A percentile compares a stretch with the other conserved stretches of the same genome.
Evolutionary conservation across 2,113 vertebrate genomes (phyloP).

Genomic region (Phodopus roborovskii): DNA sequence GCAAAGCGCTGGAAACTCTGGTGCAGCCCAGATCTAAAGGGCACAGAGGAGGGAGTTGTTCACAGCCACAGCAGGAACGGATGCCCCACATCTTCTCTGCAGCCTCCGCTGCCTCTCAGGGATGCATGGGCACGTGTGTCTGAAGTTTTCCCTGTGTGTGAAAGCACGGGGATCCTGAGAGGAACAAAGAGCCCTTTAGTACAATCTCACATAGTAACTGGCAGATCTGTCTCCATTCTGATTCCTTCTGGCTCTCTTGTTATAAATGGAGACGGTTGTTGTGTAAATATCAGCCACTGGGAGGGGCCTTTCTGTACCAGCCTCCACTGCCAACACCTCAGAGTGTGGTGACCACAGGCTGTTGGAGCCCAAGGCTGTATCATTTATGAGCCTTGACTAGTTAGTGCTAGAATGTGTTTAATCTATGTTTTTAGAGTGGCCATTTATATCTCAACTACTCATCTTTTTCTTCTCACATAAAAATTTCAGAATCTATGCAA

Average conservation of each 20-base stretch:
- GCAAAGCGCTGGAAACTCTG: too few relatives aligned
- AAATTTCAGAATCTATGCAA: neutral
- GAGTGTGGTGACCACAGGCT: neutral
- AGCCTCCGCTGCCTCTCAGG: neutral
- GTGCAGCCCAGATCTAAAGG: neutral
- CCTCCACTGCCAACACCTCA: neutral
- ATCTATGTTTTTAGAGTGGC: conserved; percentile 7
- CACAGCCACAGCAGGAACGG: neutral
- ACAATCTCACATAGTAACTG: neutral
- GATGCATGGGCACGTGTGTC: neutral
- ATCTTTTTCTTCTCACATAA: neutral
- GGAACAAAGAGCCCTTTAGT: neutral
- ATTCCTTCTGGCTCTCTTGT: neutral
- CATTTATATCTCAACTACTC: conserved; percentile 31
- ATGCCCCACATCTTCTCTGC: neutral
- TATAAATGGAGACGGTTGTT: neutral
- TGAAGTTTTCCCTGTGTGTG: neutral
- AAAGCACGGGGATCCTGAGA: neutral
- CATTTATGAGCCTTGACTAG: neutral
- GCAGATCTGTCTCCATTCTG: neutral
- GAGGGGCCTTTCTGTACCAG: neutral
- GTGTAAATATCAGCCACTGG: neutral
- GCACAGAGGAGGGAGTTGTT: neutral
- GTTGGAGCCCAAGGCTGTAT: neutral
- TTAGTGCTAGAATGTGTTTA: conserved; percentile 32